Evolutionary conservation across 2,888 invertebrate genomes (phyloP), one percentile per base, ranked within the genome.

Genomic region (Arge pagana): DNA sequence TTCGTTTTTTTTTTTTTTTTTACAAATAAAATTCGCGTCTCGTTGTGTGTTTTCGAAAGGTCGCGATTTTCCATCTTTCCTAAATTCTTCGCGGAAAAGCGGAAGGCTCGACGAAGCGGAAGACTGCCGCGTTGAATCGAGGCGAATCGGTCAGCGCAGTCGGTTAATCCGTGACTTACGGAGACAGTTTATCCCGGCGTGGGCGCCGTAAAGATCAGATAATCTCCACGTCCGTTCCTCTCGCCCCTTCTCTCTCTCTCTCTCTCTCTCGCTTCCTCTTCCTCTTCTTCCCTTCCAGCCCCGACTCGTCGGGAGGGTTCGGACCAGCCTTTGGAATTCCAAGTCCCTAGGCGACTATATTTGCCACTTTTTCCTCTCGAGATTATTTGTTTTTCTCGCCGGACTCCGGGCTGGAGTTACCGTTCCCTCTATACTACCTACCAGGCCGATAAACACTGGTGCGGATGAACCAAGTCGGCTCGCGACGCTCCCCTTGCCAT

Each of bases 121-220:
- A 13, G 35, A 5, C 21, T 35, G 24, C 19, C 4, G 26, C 16
- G 39, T 26, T 13, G 26, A 3, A 35, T 8, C 24, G 18, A 11
- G 18, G 49, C 16, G 24, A 15, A 21, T 6, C 4, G 10, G 41
- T 1, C 40, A 4, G 19, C 36, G 21, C 18, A 19, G 21, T 21
- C 18, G 35, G 52, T 49, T 58, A 59, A 60, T 54, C 54, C 58
- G 56, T 52, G 53, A 55, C 51, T 52, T 57, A 59, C 62, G 43
- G 24, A 23, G 11, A n/a, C 35, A 13, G 31, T 19, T 5, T 16
- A 15, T n/a, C 33, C 43, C 19, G n/a, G 37, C 13, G 18, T 18
- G 13, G 24, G 19, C 16, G 52, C 13, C 26, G 11, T 16, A 52
- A 45, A 11, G 13, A 26, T 13, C 13, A n/a, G 21, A 19, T 26